Evolutionary conservation across 2,888 invertebrate species (phyloP).

Genomic region (Catocala fraxini): DNA sequence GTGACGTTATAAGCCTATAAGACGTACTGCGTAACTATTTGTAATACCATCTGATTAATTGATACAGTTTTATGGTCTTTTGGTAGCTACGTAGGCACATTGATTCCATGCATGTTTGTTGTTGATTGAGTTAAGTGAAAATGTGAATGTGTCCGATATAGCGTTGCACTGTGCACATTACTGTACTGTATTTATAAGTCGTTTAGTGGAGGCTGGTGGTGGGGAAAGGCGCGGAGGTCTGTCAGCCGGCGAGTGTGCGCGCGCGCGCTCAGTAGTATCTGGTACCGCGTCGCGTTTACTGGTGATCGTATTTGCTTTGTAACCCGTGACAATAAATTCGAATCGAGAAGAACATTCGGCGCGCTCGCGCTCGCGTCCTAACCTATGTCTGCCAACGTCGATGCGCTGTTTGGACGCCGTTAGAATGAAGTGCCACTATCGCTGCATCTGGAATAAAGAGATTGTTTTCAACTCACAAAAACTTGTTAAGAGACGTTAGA

Average conservation of each 20-base stretch:
- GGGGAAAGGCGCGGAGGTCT: slow-evolving; percentile 54
- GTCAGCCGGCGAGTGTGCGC: slow-evolving; percentile 46
- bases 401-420: slow-evolving; percentile 81
- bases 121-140: slow-evolving; percentile 24
- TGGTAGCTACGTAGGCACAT: slow-evolving; percentile 1
- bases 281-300: slow-evolving; percentile 74
- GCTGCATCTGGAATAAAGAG: slow-evolving; percentile 97
- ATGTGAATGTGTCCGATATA: slow-evolving; percentile 49
- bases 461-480: slow-evolving; percentile 97
- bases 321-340: slow-evolving; percentile 85
- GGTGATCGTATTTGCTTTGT: slow-evolving; percentile 61
- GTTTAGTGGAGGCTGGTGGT: slow-evolving; percentile 38
- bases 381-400: slow-evolving; percentile 83
- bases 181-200: slow-evolving; percentile 40
- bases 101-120: slow-evolving; percentile 2
- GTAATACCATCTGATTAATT: background rate
- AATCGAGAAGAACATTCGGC: slow-evolving; percentile 71
- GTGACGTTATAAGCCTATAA: too few species aligned
- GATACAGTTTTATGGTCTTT: background rate
- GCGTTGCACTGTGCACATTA: slow-evolving; percentile 46
- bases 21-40: too few species aligned
- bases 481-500: slow-evolving; percentile 97
- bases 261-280: slow-evolving; percentile 69
- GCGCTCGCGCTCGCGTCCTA: slow-evolving; percentile 81
- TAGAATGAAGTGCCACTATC: slow-evolving; percentile 92